phyloP scores from a whole-genome alignment of 2,797 vertebrate genomes.

The Dryobates pubescens region DNA sequence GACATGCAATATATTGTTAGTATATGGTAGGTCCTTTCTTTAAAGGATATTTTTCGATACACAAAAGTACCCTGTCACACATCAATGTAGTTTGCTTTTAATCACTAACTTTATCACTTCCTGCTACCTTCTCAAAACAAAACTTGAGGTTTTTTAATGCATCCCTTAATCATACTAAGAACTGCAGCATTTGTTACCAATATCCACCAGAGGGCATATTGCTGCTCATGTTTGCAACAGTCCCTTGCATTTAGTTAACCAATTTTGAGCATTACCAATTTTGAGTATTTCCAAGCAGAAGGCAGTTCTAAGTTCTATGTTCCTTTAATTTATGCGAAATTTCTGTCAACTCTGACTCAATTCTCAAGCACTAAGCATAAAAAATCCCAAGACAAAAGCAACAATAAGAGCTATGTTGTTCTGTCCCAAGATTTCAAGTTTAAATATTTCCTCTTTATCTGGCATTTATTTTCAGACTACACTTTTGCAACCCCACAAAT shows the following conservation, averaged over 20 bases:
- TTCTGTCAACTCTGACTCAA: neutral
- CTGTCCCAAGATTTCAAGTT: neutral
- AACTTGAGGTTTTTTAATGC: accelerated
- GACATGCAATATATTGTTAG: neutral
- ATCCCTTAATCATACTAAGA: neutral
- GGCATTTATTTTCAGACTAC: neutral
- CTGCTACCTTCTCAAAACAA: neutral
- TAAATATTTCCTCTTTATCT: neutral
- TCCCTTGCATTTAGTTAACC: accelerated
- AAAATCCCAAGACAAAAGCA: neutral
- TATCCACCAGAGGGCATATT: constrained; percentile 16
- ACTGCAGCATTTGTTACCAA: neutral
- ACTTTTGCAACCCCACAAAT: neutral
- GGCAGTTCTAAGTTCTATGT: neutral
- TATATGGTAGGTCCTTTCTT: neutral
- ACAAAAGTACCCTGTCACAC: neutral
- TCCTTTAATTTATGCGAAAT: neutral
- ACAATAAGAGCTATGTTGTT: neutral
- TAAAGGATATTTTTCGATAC: neutral
- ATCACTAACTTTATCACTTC: neutral
- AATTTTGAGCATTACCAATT: neutral
- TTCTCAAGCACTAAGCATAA: neutral
- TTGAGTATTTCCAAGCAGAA: neutral
- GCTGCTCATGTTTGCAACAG: neutral
- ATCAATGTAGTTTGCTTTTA: accelerated